A percentile compares a stretch with the other conserved stretches of the same genome.
phyloP scores from a whole-genome alignment of 2,797 vertebrate species.

The Buceros bicornis region DNA sequence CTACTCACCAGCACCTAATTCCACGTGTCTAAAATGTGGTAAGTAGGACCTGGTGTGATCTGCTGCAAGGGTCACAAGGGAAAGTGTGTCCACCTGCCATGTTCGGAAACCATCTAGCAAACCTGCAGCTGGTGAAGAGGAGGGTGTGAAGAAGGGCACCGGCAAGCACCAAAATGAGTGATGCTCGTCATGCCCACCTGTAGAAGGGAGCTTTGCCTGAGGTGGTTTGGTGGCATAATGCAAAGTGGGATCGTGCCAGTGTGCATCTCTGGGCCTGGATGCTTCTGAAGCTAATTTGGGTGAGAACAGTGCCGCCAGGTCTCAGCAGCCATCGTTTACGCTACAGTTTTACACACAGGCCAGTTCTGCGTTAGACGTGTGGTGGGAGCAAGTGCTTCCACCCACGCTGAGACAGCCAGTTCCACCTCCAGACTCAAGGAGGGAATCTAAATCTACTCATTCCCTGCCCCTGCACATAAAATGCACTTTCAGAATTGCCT shows the following conservation, averaged over 20 bases:
- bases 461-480: background rate
- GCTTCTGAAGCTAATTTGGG: background rate
- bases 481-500: background rate
- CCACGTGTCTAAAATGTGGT: background rate
- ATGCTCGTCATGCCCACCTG: background rate
- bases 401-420: background rate
- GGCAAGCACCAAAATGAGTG: background rate
- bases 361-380: background rate
- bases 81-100: background rate
- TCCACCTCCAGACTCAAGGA: background rate
- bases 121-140: background rate
- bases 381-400: background rate
- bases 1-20: background rate
- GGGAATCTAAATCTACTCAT: background rate
- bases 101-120: background rate
- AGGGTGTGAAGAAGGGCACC: background rate
- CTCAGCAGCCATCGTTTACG: background rate
- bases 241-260: background rate
- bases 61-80: accelerated
- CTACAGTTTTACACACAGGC: background rate
- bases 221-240: background rate
- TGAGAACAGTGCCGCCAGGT: background rate
- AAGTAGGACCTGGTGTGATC: background rate
- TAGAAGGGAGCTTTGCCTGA: background rate
- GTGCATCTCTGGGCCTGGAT: background rate